Evolutionary conservation across 2,888 invertebrate genomes (phyloP), one percentile per base, ranked within the genome.

Genomic region (Teleiodes luculella): DNA sequence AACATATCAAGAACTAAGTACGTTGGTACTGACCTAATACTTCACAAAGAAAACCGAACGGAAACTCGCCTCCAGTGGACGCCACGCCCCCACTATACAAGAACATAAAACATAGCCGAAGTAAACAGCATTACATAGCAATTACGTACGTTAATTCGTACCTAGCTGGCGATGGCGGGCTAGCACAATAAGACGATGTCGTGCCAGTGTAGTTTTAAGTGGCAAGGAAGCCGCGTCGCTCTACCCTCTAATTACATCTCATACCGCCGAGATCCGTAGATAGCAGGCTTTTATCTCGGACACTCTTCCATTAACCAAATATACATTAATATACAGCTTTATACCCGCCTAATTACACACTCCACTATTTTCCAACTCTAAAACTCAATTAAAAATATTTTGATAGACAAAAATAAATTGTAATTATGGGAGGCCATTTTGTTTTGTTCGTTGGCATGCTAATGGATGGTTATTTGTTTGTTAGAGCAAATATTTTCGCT

Each of bases 311-410:
- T 88, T 88, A 89, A 83, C 80, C 84, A 89, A 89, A 88, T 88
- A 88, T 84, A 89, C 88, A 86, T 80, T 83, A 89, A 88, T 88
- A 88, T 83, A 89, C 88, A 86, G 81, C 83, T 86, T 80, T 79
- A 80, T 74, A 77, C 73, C 70, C 61, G 70, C 61, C 66, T 88
- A 89, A 89, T 86, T 77, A 87, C 68, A 86, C 77, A 81, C 78
- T 80, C 80, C 82, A 80, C 69, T 81, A 82, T 84, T 83, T 85
- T 81, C 70, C 78, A 78, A 79, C 80, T 76, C 76, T 74, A 78
- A 81, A 85, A 81, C 74, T 24, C 81, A 84, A 87, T 86, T 88
- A 83, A 86, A 86, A 86, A 87, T 78, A 86, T 86, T 88, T 86
- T 86, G 83, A 86, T 86, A 86, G 87, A 86, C 84, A 86, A 85